Base-by-base conservation (phyloP, 1,140 invertebrate species). In the Olivierus martensii region DNA sequence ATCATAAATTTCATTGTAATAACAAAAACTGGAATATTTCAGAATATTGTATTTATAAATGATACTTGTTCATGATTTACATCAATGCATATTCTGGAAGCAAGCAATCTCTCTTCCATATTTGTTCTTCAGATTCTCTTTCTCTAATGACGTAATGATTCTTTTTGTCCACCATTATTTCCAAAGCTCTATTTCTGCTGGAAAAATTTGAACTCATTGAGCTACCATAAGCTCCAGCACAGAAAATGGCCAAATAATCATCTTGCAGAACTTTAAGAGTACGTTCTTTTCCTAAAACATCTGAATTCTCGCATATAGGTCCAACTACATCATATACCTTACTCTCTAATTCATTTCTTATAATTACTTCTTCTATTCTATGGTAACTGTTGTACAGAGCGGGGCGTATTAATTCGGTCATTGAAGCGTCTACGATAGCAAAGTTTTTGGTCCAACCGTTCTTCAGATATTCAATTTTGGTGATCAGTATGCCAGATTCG, bases 171-270 rank as follows among this genome's bases (percentile, higher is more conserved):
- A 71, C 60, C 43, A 71, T 49, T 11, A 72, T 58, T 58, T 74
- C 72, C 11, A 63, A 58, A n/a, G 69, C 60, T 57, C 63, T 57
- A 55, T 66, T 65, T 49, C 71, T 61, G 46, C 69, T 59, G 51
- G 74, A 73, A 57, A 73, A 75, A 58, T 72, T 74, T 2, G 68
- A 71, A 9, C 65, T 56, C 71, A 74, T 74, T 18, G 64, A 63
- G 6, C 53, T 55, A 42, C 71, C 68, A 56, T 75, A 74, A n/a
- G 72, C 72, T 10, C 73, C 73, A 12, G 63, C 66, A 59, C 72
- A 67, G 58, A 67, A 65, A 14, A 75, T 54, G 15, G 66, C 69
- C 11, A 73, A 15, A 17, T 61, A 53, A 43, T 64, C 62, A 10
- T 62, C 66, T n/a, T 56, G 55, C n/a, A 63, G 51, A 37, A 65